Evolutionary conservation across 2,888 invertebrate genomes (phyloP), one percentile per base, ranked within the genome.

Genomic region (Synergus itoensis): DNA sequence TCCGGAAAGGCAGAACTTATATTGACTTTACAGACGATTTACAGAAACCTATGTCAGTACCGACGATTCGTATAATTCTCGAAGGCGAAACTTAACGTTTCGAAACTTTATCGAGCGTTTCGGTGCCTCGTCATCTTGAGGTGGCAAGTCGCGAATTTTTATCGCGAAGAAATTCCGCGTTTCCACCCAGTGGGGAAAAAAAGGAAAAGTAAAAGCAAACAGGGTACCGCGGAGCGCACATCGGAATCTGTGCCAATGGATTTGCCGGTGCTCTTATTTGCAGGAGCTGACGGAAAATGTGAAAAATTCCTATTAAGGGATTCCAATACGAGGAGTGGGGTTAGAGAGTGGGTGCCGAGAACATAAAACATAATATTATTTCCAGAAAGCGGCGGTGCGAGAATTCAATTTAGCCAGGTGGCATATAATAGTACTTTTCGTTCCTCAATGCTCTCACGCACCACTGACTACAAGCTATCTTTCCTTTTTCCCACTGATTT

Each of bases 281-380:
- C 87, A 84, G 82, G 84, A 83, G 86, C 88, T 86, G 89, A 85
- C 87, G 88, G 89, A 90, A 90, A 90, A 90, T 90, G 90, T 89
- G 90, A 90, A 90, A 90, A 90, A 90, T 90, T 90, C 89, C 90
- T 90, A 90, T 90, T 90, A 90, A 90, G 87, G 87, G 88, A 90
- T 90, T 90, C 90, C 90, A 88, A 90, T 90, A 89, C 87, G 85
- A 84, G 82, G 85, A 83, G 82, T 18, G n/a, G 45, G 65, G 67
- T 18, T 18, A 40, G 43, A 81, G 79, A 86, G 86, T 85, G 87
- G 88, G 85, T 86, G 86, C 87, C 86, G 84, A 85, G 86, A 87
- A 87, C 89, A 90, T 90, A 90, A 90, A 90, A 90, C 90, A 90
- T 90, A 90, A 90, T 90, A 90, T 90, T 90, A 90, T 90, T 90